Conservation (phyloP, 2,113 vertebrate species). For the Melospiza melodia region DNA sequence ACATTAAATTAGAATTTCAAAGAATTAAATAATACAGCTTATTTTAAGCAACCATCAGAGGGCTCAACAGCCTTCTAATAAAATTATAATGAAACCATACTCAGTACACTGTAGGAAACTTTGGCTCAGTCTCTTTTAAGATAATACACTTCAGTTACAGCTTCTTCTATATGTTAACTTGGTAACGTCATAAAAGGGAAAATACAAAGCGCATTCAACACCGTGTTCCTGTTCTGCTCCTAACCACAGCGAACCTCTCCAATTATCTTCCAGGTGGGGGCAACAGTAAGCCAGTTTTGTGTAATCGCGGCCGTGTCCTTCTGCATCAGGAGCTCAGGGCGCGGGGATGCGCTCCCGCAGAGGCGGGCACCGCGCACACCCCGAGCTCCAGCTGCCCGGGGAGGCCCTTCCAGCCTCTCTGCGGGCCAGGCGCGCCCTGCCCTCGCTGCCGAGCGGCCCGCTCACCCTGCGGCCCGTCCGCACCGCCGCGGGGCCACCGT, state of each 20-base stretch:
- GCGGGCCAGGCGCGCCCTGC: neutral
- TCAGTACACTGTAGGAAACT: neutral
- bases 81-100: neutral
- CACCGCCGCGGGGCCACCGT: neutral
- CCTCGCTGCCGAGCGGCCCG: neutral
- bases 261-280: slow-evolving; percentile 74
- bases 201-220: neutral
- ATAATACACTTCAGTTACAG: neutral
- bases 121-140: slow-evolving; percentile 19
- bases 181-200: neutral
- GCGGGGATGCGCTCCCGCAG: neutral
- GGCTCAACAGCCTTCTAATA: slow-evolving; percentile 8
- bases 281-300: slow-evolving; percentile 70
- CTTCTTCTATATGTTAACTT: neutral
- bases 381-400: neutral
- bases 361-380: neutral
- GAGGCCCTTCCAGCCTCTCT: neutral
- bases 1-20: slow-evolving; percentile 26
- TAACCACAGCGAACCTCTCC: neutral
- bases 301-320: neutral
- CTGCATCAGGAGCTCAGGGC: neutral
- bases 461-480: neutral
- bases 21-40: slow-evolving; percentile 42
- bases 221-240: neutral
- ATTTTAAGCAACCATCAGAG: slow-evolving; percentile 50